phyloP scores from a whole-genome alignment of 1,140 invertebrate species.

The Aleiodes sp. region DNA sequence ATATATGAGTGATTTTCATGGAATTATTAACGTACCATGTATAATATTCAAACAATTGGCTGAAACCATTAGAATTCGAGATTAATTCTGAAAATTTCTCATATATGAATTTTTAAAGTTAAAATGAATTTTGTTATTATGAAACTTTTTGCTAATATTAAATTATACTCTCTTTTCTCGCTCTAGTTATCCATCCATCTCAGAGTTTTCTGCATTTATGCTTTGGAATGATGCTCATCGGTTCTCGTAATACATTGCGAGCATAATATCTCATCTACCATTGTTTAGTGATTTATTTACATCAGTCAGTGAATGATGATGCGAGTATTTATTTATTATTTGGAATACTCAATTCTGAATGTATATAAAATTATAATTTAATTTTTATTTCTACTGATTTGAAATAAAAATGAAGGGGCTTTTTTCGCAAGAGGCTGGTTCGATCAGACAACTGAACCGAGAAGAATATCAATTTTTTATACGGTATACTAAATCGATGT shows the following conservation, averaged over 20 bases:
- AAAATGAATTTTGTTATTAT: constrained; percentile 17
- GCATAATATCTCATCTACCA: background rate
- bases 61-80: background rate
- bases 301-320: background rate
- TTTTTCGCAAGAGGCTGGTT: too few species aligned
- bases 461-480: too few species aligned
- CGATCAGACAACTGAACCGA: too few species aligned
- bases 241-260: constrained; percentile 41
- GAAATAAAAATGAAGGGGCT: too few species aligned
- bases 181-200: constrained; percentile 47
- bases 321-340: too few species aligned
- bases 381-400: background rate
- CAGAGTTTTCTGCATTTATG: constrained; percentile 51
- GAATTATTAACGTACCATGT: background rate
- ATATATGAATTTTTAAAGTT: background rate
- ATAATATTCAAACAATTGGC: background rate
- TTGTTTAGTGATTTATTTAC: background rate
- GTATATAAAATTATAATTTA: background rate
- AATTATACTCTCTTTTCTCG: constrained; percentile 42
- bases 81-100: background rate
- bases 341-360: background rate
- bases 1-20: constrained; percentile 11
- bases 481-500: too few species aligned
- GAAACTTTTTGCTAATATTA: constrained; percentile 33
- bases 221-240: constrained; percentile 53